A percentile compares a stretch with the other conserved stretches of the same genome.
phyloP scores from a whole-genome alignment of 2,113 vertebrate genomes.

The Hippolais icterina region DNA sequence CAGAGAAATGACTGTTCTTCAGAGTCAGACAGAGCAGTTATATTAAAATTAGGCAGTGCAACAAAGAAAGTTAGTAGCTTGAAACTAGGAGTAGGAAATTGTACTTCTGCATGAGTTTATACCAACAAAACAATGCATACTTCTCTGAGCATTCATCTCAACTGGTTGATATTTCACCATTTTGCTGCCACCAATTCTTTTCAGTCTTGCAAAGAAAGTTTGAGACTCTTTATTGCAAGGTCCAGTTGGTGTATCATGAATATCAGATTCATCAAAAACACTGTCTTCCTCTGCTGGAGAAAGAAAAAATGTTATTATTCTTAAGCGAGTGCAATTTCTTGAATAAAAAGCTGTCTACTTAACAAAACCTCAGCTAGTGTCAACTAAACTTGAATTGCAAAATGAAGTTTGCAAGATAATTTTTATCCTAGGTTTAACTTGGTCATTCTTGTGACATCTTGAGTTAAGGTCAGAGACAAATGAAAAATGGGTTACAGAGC shows the following conservation, averaged over 20 bases:
- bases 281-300: constrained; percentile 93
- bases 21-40: not conserved
- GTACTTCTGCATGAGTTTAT: constrained; percentile 67
- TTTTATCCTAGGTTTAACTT: not conserved
- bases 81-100: constrained; percentile 60
- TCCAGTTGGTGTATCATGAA: constrained; percentile 97
- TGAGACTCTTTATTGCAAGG: constrained; percentile 96
- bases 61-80: constrained; percentile 57
- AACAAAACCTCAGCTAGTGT: not conserved
- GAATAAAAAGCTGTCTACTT: not conserved
- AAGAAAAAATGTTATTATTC: constrained; percentile 71
- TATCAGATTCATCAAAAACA: constrained; percentile 98
- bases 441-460: not conserved
- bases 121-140: constrained; percentile 81
- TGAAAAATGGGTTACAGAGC: not conserved
- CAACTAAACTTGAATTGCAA: not conserved
- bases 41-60: constrained; percentile 5
- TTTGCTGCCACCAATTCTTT: constrained; percentile 98
- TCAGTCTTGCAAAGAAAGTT: constrained; percentile 98
- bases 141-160: constrained; percentile 96
- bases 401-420: not conserved
- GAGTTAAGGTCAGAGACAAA: not conserved
- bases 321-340: constrained; percentile 45
- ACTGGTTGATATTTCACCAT: constrained; percentile 98
- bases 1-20: not conserved